Base-by-base conservation (phyloP, 1,140 invertebrate genomes). In the Saccostrea glomerata region DNA sequence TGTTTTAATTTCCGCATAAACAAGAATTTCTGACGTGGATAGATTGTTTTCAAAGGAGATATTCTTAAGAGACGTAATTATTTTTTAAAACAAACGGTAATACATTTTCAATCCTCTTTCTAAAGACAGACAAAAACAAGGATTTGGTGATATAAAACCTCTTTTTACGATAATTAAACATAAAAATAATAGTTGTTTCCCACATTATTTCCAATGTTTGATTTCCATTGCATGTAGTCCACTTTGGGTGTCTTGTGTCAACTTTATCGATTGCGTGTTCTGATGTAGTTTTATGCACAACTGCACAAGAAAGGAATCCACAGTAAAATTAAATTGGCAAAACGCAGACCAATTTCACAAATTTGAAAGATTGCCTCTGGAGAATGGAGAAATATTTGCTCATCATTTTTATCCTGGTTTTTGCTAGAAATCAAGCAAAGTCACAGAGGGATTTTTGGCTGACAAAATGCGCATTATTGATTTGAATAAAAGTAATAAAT, bases 351-450 rank as follows among this genome's bases (percentile, higher is more conserved):
- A 77, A 77, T 77, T 77, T 77, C 11, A 36, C 25, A 77, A 77
- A 77, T 77, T 77, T 77, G 70, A 77, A 77, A 15, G 70, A 77
- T 30, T 30, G 23, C 70, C 70, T 77, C 70, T 30, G 30, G 70
- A 77, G 70, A 77, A 77, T 77, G 70, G 30, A 77, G 30, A 77
- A 77, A 77, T 77, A 36, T 77, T 77, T 77, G 70, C 70, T 36
- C 25, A 25, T 77, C 23, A 13, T 77, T 77, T 77, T 77, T 77
- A 77, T 13, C 23, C 2, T 23, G 25, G 25, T 77, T 77, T 77
- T 77, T 77, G 70, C 70, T 30, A 36, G 70, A 30, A 77, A 77
- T 77, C 25, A 30, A 36, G 70, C 70, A 36, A 77, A 30, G 70
- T 77, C 23, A 77, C 70, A 30, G 70, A 30, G 70, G 25, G 23